Evolutionary conservation across 2,113 vertebrate genomes (phyloP), one percentile per base, ranked within the genome.

Genomic region (Hylia prasina): DNA sequence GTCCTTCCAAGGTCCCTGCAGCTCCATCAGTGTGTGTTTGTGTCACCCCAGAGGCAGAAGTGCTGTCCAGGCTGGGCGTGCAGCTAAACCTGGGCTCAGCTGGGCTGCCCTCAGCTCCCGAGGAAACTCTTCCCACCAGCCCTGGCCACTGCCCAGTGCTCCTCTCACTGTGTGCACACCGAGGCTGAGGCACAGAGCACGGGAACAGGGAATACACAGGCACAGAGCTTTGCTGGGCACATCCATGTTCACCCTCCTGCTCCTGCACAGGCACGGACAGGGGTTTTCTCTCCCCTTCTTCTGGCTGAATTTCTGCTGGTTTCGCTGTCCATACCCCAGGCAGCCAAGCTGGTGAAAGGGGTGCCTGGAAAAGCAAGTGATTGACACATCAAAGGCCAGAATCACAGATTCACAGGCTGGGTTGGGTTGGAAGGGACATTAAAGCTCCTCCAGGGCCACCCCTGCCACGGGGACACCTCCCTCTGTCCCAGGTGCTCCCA

Each of bases 111-210:
- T 56, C 3, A 1, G 8, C 58, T 71, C 50, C 51, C 61, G 56
- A 5, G 13, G 5, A 37, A 79, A 30, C 0, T 0, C 18, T 82
- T 69, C 24, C 28, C 37, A 35, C 10, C 8, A 18, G 15, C 33
- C 1, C 14, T 28, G 69, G 8, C 11, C 13, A 30, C 13, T 56
- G 23, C 53, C 42, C 33, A 31, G 16, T 50, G 27, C 57, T 50
- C 16, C 44, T 64, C 37, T 3, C 24, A 16, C 1, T 2, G 18
- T 23, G 40, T n/a, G 35, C 16, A 15, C 1, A 0, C 15, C n/a
- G 37, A 40, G 31, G 28, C 40, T 13, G 13, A n/a, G n/a, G n/a
- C n/a, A n/a, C n/a, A n/a, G n/a, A n/a, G n/a, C n/a, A n/a, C n/a
- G n/a, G n/a, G 25, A 60, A 17, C 2, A 42, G 61, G 19, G 57